These are phyloP conservation scores for Myiozetetes cayanensis DNA, from an alignment of 2,113 vertebrate genomes.

Conservation along the genomic window DNA sequence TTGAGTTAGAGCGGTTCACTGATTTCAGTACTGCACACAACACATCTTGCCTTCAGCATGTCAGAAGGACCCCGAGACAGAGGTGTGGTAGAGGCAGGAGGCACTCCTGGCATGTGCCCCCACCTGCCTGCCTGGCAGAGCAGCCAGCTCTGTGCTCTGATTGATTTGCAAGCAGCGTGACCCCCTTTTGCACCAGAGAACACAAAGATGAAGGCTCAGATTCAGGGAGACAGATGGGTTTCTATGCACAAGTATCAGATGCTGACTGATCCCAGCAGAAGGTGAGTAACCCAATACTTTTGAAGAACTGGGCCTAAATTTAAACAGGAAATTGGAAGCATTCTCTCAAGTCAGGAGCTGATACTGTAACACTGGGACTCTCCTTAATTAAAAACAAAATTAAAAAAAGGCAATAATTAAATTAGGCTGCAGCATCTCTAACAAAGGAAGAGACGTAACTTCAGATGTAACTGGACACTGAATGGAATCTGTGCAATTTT, in stretches of 20 bases:
- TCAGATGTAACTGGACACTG: background rate
- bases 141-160: background rate
- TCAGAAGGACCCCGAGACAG: background rate
- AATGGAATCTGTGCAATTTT: background rate
- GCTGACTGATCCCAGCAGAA: conserved; percentile 50
- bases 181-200: conserved; percentile 15
- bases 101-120: background rate
- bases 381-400: background rate
- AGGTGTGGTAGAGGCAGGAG: background rate
- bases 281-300: conserved; percentile 2
- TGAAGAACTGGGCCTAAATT: conserved; percentile 22
- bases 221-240: conserved; percentile 51
- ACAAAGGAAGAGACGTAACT: background rate
- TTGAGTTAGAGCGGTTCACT: background rate
- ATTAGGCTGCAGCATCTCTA: background rate
- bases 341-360: background rate
- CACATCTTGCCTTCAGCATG: background rate
- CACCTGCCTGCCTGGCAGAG: background rate
- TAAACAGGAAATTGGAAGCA: conserved; percentile 31
- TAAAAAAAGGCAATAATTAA: fast-evolving
- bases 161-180: conserved; percentile 7
- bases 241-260: conserved; percentile 35
- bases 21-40: background rate
- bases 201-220: conserved; percentile 43
- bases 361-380: background rate